These are phyloP conservation scores for Dryoscopus gambensis DNA, from an alignment of 2,113 vertebrate species.

Conservation along the genomic window DNA sequence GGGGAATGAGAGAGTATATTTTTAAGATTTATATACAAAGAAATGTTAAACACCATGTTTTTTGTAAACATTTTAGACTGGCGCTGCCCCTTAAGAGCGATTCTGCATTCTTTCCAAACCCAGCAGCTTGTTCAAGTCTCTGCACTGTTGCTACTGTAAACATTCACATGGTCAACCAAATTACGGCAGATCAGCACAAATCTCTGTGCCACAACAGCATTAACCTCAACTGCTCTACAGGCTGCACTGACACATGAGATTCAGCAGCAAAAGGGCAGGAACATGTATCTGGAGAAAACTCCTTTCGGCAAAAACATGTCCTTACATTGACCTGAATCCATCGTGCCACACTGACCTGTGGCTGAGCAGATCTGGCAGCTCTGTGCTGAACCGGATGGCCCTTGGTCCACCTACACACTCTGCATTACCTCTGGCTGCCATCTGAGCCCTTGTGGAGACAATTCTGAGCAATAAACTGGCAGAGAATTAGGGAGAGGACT, in stretches of 20 bases:
- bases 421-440: background rate
- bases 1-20: background rate
- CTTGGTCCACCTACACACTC: background rate
- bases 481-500: background rate
- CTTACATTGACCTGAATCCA: background rate
- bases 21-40: background rate
- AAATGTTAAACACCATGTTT: background rate
- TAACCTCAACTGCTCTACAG: background rate
- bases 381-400: accelerated
- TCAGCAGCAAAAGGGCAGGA: background rate
- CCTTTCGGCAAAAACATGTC: background rate
- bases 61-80: background rate
- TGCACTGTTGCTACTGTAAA: background rate
- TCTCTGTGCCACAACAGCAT: background rate
- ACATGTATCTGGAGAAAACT: background rate
- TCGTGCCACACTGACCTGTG: accelerated
- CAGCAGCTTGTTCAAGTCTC: background rate
- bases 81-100: background rate
- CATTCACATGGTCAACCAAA: background rate
- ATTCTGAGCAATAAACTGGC: background rate
- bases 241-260: background rate
- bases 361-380: background rate
- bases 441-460: background rate
- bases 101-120: background rate
- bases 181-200: background rate